Conservation (phyloP, 2,797 vertebrate genomes). For the Gobionotothen gibberifrons region DNA sequence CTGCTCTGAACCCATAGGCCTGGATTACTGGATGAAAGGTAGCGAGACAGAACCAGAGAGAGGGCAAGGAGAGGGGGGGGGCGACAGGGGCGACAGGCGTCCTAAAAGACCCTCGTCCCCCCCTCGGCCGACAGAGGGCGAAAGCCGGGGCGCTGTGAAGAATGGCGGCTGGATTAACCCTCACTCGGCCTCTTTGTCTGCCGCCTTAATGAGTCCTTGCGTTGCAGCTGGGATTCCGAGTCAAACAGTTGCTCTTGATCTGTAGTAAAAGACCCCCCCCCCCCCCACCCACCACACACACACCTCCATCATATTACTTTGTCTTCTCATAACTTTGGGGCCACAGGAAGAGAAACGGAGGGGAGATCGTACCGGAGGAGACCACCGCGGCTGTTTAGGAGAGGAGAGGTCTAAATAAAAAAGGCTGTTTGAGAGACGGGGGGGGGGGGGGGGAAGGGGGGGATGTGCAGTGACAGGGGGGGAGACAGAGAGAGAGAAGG, state of each 20-base stretch:
- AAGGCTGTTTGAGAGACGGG: conserved; percentile 9
- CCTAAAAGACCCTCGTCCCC: conserved; percentile 80
- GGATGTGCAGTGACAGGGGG: conserved; percentile 35
- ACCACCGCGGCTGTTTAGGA: conserved; percentile 28
- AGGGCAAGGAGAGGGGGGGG: conserved; percentile 38
- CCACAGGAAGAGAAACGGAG: conserved; percentile 33
- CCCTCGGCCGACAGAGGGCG: conserved; percentile 81
- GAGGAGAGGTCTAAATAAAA: conserved; percentile 47
- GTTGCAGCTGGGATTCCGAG: conserved; percentile 70
- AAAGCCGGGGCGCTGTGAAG: conserved; percentile 42
- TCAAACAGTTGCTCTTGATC: conserved; percentile 63
- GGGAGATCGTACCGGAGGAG: conserved; percentile 16
- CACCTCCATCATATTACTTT: background rate
- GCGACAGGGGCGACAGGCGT: conserved; percentile 40
- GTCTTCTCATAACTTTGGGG: conserved; percentile 44
- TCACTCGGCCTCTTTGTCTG: conserved; percentile 57
- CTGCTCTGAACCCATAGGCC: conserved; percentile 81
- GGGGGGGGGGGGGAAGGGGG: too few species aligned
- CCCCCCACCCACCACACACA: conserved; percentile 18
- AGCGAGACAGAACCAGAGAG: conserved; percentile 51
- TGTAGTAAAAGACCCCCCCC: conserved; percentile 51
- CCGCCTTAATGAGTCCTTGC: conserved; percentile 71
- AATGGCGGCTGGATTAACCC: conserved; percentile 61
- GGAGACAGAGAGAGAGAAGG: background rate
- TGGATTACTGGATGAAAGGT: conserved; percentile 90